Percentiles rank a stretch among this genome's conserved stretches.
Conservation (phyloP, 2,888 invertebrate species). For the Cyclophora albipunctata region DNA sequence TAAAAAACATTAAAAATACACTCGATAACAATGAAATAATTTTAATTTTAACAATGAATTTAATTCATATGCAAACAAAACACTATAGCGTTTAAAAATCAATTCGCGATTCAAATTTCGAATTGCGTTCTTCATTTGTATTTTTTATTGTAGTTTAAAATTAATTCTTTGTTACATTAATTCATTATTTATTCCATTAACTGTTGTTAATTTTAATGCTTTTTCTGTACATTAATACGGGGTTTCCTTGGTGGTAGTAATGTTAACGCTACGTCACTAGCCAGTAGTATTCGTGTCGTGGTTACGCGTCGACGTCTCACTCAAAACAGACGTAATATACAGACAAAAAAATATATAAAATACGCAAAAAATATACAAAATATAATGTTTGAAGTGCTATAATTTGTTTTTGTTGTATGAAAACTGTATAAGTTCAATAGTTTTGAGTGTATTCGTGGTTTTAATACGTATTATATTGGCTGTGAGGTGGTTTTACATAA, state of each 20-base stretch:
- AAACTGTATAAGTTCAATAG: constrained; percentile 18
- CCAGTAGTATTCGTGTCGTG: constrained; percentile 58
- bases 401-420: constrained; percentile 27
- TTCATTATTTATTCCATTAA: too few relatives aligned
- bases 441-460: constrained; percentile 25
- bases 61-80: too few relatives aligned
- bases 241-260: constrained; percentile 38
- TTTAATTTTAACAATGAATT: too few relatives aligned
- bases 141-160: too few relatives aligned
- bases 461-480: constrained; percentile 25
- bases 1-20: constrained; percentile 14
- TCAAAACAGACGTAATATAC: constrained; percentile 32
- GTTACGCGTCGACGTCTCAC: constrained; percentile 51
- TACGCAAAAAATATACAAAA: constrained; percentile 36
- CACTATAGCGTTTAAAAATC: too few relatives aligned
- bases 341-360: constrained; percentile 31
- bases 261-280: constrained; percentile 44
- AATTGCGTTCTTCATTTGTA: too few relatives aligned
- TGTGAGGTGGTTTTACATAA: constrained; percentile 33
- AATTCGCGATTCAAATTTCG: not conserved
- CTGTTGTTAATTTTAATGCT: too few relatives aligned
- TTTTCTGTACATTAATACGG: constrained; percentile 8
- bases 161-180: too few relatives aligned
- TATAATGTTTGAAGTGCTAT: constrained; percentile 43
- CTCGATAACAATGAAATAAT: not conserved